Percentiles rank a stretch among this genome's conserved stretches.
Evolutionary conservation across 1,140 invertebrate species (phyloP).

Genomic region (Trichonephila clavata): DNA sequence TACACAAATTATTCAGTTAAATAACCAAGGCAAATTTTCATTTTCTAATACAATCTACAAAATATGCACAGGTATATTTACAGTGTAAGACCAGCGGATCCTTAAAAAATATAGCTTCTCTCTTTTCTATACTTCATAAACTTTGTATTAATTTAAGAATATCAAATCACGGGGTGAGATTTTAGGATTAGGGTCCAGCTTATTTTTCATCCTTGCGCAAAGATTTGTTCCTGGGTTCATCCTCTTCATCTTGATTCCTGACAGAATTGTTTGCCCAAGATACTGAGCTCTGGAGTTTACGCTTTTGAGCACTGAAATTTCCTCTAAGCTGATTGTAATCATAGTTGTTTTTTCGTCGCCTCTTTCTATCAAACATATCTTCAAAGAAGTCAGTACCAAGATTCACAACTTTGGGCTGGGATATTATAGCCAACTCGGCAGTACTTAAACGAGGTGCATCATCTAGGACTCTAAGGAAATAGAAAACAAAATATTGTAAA

Average conservation of each 20-base stretch:
- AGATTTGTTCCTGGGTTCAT: slow-evolving; percentile 54
- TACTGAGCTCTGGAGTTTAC: slow-evolving; percentile 70
- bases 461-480: slow-evolving; percentile 62
- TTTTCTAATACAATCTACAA: neutral
- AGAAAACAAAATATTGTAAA: neutral
- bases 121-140: neutral
- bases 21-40: neutral
- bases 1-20: neutral
- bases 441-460: slow-evolving; percentile 73
- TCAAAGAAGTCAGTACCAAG: slow-evolving; percentile 48
- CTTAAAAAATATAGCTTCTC: slow-evolving; percentile 32
- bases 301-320: slow-evolving; percentile 35
- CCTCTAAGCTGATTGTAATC: neutral
- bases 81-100: neutral
- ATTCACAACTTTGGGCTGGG: slow-evolving; percentile 66
- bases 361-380: slow-evolving; percentile 57
- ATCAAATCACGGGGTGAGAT: neutral
- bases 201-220: slow-evolving; percentile 26
- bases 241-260: slow-evolving; percentile 8
- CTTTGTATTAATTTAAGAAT: neutral
- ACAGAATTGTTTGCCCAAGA: slow-evolving; percentile 20
- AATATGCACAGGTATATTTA: slow-evolving; percentile 20
- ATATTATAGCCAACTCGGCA: slow-evolving; percentile 62
- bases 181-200: neutral
- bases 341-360: slow-evolving; percentile 31